Evolutionary conservation across 2,888 invertebrate species (phyloP).

Genomic region (Rhyacophila evoluta): DNA sequence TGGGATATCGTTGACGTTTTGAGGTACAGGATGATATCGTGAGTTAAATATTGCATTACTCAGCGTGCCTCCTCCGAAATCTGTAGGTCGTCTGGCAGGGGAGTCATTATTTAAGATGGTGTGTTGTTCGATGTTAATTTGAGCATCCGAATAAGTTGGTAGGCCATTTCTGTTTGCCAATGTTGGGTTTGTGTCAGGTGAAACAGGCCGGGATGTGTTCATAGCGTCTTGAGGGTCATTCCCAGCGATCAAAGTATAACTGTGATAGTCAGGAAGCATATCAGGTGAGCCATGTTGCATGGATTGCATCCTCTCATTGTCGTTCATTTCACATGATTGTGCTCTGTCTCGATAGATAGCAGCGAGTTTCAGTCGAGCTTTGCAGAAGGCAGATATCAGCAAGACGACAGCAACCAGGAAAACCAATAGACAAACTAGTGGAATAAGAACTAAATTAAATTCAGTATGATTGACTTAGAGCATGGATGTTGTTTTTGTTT

Average conservation of each 20-base stretch:
- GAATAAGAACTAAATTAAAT: constrained; percentile 28
- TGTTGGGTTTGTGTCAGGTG: background rate
- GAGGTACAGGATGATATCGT: constrained; percentile 61
- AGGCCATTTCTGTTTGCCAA: constrained; percentile 12
- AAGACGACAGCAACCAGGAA: constrained; percentile 69
- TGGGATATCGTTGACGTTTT: constrained; percentile 34
- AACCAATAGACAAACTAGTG: constrained; percentile 65
- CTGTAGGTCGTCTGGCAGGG: constrained; percentile 52
- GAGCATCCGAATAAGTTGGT: constrained; percentile 40
- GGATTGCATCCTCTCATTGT: background rate
- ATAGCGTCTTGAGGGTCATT: background rate
- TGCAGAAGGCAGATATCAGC: constrained; percentile 67
- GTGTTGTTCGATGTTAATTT: background rate
- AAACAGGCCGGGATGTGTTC: background rate
- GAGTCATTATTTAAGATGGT: background rate
- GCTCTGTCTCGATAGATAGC: constrained; percentile 59
- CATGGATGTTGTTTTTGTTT: too few species aligned
- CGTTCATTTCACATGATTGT: background rate
- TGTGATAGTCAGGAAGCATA: constrained; percentile 16
- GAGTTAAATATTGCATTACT: constrained; percentile 63
- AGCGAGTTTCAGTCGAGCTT: constrained; percentile 68
- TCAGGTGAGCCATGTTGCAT: background rate
- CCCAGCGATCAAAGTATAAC: constrained; percentile 34
- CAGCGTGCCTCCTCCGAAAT: constrained; percentile 61
- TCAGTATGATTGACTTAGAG: too few species aligned